Percentiles rank a stretch among this genome's conserved stretches.
Conservation (phyloP, 37 sponge, comb jelly and placozoan species). For the Theonella swinhoei region DNA sequence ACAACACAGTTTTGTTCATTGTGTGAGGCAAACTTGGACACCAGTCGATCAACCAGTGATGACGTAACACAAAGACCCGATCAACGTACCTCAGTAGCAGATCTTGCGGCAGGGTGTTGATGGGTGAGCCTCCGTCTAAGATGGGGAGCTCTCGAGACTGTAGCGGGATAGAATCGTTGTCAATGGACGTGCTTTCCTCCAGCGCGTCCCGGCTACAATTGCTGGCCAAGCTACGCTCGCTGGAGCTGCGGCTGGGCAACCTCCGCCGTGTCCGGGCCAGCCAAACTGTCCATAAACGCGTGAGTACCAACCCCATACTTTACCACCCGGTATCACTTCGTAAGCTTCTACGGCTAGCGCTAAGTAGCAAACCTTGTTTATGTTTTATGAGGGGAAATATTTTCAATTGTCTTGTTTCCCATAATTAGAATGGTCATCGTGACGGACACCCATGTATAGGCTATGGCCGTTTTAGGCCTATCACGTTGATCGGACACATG, state of each 20-base stretch:
- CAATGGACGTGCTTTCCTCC: not conserved
- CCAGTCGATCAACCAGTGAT: too few species aligned
- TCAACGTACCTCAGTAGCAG: conserved; percentile 44
- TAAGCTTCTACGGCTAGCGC: too few species aligned
- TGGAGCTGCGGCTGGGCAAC: not conserved
- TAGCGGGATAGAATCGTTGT: not conserved
- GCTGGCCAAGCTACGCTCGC: not conserved
- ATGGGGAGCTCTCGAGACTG: not conserved
- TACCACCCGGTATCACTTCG: too few species aligned
- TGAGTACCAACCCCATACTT: not conserved
- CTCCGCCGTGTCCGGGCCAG: not conserved
- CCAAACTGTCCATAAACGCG: not conserved
- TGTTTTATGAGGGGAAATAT: too few species aligned
- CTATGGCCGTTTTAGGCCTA: too few species aligned
- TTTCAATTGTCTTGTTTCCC: too few species aligned
- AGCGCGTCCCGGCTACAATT: not conserved
- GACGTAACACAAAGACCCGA: too few species aligned
- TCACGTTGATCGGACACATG: not conserved
- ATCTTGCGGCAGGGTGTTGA: conserved; percentile 42
- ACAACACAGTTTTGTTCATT: too few species aligned
- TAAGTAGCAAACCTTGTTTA: too few species aligned
- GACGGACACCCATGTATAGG: too few species aligned
- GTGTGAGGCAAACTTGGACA: too few species aligned
- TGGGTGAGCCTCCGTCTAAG: conserved; percentile 5
- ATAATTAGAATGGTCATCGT: too few species aligned